Conservation (phyloP, 1,140 invertebrate genomes). For the Rhopalosiphum maidis region DNA sequence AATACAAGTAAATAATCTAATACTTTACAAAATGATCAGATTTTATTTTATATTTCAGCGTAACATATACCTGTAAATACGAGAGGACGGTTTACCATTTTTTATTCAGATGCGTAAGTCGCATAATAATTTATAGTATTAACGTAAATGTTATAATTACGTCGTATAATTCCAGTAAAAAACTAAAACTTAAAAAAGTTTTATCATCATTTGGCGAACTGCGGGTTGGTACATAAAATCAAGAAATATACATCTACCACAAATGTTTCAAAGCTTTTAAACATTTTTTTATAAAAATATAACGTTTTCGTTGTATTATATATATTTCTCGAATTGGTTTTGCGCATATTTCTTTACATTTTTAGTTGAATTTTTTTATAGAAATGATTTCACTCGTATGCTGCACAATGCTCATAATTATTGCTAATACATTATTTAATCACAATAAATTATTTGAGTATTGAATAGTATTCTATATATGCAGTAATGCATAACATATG, state of each 20-base stretch:
- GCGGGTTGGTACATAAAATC: neutral
- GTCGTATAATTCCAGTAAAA: neutral
- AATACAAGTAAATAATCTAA: neutral
- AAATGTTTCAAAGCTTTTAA: neutral
- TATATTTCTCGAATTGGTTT: neutral
- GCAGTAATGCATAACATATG: too few species aligned
- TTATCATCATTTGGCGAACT: neutral
- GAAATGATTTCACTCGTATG: too few species aligned
- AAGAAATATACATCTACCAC: neutral
- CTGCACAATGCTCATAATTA: too few species aligned
- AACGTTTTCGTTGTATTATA: neutral
- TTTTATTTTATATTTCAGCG: neutral
- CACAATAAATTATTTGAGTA: too few species aligned
- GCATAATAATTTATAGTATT: neutral
- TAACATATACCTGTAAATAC: neutral
- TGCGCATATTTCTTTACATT: neutral
- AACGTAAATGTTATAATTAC: neutral
- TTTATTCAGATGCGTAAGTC: too few species aligned
- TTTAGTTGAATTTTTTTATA: too few species aligned
- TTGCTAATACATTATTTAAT: too few species aligned
- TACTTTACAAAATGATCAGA: neutral
- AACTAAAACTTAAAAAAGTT: neutral
- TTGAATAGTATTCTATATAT: too few species aligned
- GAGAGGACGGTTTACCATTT: neutral
- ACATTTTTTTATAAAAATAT: neutral